Conservation (phyloP, 2,888 invertebrate genomes). For the Apamea crenata region DNA sequence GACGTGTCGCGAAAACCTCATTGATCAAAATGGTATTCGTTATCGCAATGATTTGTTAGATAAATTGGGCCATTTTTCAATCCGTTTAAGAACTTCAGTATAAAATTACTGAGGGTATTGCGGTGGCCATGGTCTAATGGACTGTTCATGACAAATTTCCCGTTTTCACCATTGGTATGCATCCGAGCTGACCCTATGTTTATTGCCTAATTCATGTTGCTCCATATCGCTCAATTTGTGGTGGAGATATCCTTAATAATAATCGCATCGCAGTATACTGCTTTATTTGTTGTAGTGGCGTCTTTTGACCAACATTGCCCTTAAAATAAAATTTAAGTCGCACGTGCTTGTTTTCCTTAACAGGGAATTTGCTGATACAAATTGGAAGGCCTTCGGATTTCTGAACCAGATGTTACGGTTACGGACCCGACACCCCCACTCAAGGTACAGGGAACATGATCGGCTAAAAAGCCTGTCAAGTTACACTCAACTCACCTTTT, state of each 20-base stretch:
- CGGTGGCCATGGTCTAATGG: not conserved
- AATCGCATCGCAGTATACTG: not conserved
- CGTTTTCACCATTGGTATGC: not conserved
- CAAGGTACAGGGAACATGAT: constrained; percentile 3
- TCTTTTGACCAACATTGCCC: not conserved
- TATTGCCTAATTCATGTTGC: not conserved
- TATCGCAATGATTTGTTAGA: not conserved
- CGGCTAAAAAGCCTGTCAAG: constrained; percentile 11
- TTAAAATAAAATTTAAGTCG: not conserved
- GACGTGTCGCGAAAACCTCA: not conserved
- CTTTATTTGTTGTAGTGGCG: not conserved
- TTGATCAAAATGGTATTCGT: not conserved
- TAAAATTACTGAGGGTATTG: not conserved
- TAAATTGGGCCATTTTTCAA: not conserved
- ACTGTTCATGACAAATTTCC: not conserved
- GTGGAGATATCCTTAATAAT: not conserved
- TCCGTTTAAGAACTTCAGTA: not conserved
- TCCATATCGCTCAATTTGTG: not conserved
- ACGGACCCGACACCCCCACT: constrained; percentile 12
- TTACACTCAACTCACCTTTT: constrained; percentile 26
- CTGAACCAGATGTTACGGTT: constrained; percentile 19
- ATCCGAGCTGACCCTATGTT: not conserved
- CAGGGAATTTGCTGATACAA: not conserved
- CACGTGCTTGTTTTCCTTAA: no score
- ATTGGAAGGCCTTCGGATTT: not conserved